A percentile compares a stretch with the other conserved stretches of the same genome.
These are phyloP conservation scores for Stichodactyla mertensii DNA, from an alignment of 64 coral and sea anemone species.

Conservation along the genomic window DNA sequence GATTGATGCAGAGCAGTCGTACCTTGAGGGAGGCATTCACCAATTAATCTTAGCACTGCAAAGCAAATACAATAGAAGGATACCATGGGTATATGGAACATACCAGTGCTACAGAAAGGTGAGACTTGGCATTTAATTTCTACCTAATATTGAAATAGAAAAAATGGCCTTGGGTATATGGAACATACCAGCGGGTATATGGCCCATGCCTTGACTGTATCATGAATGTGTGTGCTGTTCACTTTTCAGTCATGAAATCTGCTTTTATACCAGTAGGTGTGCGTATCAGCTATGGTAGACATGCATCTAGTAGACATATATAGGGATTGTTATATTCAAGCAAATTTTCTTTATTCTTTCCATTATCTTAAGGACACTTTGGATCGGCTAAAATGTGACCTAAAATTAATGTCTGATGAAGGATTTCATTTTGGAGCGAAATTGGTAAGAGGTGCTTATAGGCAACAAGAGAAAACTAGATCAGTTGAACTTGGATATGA, in stretches of 20 bases:
- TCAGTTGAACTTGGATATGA: conserved; percentile 57
- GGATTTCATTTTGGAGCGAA: conserved; percentile 88
- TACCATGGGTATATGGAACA: conserved; percentile 75
- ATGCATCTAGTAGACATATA: too few species aligned
- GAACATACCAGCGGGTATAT: too few species aligned
- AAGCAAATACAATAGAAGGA: conserved; percentile 77
- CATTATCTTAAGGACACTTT: conserved; percentile 57
- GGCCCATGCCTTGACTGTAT: too few species aligned
- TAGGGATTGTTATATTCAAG: too few species aligned
- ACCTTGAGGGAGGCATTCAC: conserved; percentile 68
- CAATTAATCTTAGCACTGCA: conserved; percentile 79
- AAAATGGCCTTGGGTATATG: too few species aligned
- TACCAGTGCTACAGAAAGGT: conserved; percentile 93
- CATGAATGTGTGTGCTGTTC: too few species aligned
- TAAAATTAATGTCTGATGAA: conserved; percentile 63
- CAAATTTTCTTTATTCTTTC: not conserved
- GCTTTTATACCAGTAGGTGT: too few species aligned
- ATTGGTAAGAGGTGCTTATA: conserved; percentile 89
- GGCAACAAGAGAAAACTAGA: conserved; percentile 51
- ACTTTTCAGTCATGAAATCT: too few species aligned
- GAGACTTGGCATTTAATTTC: not conserved
- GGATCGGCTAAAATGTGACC: conserved; percentile 49
- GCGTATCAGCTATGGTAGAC: too few species aligned
- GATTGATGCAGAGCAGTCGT: conserved; percentile 78
- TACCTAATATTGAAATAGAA: too few species aligned